These are phyloP conservation scores for Plutella xylostella DNA, from an alignment of 2,888 invertebrate species.

Conservation along the genomic window DNA sequence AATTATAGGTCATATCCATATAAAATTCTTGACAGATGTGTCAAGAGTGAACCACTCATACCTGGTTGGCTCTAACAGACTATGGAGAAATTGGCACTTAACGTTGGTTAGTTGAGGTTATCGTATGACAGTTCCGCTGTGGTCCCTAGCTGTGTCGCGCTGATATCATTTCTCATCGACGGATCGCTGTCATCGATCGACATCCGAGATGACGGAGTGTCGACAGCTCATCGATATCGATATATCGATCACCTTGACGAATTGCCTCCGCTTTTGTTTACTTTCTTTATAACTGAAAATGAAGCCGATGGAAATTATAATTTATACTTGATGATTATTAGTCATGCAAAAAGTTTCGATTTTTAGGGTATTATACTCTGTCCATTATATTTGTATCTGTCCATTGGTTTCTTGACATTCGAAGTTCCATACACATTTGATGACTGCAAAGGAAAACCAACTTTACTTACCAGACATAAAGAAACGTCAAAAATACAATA, in stretches of 20 bases:
- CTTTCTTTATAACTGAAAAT: not conserved
- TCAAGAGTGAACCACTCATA: too few species aligned
- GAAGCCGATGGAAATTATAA: not conserved
- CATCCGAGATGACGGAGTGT: constrained; percentile 46
- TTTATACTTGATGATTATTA: too few species aligned
- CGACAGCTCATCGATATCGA: constrained; percentile 47
- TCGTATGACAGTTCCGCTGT: constrained; percentile 16
- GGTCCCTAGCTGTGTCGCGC: constrained; percentile 21
- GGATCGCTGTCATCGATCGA: constrained; percentile 32
- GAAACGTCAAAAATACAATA: too few species aligned
- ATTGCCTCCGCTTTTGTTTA: constrained; percentile 23
- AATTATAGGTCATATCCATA: too few species aligned
- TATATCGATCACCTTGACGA: constrained; percentile 26
- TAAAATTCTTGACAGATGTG: too few species aligned
- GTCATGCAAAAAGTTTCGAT: not conserved
- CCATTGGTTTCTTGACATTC: too few species aligned
- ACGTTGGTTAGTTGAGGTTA: too few species aligned
- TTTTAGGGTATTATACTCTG: not conserved
- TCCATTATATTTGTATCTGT: not conserved
- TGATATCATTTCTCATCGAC: constrained; percentile 28
- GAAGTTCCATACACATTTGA: too few species aligned
- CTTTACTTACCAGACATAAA: too few species aligned
- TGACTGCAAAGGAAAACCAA: too few species aligned
- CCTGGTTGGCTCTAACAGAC: too few species aligned
- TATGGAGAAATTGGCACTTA: too few species aligned